phyloP scores from a whole-genome alignment of 2,888 invertebrate genomes.

The Homarus gammarus region DNA sequence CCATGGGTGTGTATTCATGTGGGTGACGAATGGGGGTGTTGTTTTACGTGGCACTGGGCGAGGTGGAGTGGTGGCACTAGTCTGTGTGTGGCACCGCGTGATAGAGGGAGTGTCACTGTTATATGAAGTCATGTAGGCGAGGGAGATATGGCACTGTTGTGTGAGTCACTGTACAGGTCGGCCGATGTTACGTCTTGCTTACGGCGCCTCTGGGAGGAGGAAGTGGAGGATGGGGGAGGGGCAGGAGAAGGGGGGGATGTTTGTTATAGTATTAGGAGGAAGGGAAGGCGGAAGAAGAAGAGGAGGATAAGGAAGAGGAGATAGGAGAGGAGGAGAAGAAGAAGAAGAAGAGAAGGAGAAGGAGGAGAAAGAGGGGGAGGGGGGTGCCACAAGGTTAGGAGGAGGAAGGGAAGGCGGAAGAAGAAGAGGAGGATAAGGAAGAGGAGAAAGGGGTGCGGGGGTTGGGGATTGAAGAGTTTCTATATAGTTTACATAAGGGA shows the following conservation, averaged over 20 bases:
- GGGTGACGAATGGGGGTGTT: no score
- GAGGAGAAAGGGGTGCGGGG: no score
- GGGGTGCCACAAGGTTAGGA: neutral
- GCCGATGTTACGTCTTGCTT: conserved; percentile 22
- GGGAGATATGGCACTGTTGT: conserved; percentile 45
- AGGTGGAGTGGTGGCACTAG: conserved; percentile 1
- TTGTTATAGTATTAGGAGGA: neutral
- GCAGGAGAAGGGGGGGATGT: neutral
- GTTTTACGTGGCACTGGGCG: no score
- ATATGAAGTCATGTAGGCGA: conserved; percentile 38
- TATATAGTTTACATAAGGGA: no score
- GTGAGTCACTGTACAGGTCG: conserved; percentile 27
- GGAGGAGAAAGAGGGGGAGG: neutral
- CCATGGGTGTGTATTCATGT: no score
- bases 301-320: no score
- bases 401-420: neutral
- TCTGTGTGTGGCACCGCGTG: conserved; percentile 13
- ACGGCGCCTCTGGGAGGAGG: conserved; percentile 19
- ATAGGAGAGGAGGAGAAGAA: conserved; percentile 3
- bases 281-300: neutral
- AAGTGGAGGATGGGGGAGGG: neutral
- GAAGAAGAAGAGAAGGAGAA: neutral
- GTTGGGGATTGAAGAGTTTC: no score
- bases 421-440: neutral
- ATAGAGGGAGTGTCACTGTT: conserved; percentile 38